Evolutionary conservation across 23 tunicate species (phyloP).

Genomic region (Phallusia fumigata): DNA sequence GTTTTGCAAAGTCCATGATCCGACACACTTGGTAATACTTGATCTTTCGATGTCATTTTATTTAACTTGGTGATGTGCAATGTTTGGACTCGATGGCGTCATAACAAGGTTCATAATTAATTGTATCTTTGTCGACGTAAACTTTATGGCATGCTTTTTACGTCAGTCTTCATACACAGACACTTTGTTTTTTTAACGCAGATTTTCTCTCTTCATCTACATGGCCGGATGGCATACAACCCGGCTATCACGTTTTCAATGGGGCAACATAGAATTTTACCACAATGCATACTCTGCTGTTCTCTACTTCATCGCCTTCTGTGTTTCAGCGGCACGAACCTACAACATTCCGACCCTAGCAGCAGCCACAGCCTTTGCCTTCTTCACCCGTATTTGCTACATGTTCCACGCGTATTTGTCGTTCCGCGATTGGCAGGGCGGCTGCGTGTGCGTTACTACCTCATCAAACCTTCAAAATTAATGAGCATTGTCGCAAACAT

Average conservation of each 20-base stretch:
- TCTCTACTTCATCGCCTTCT: slow-evolving; percentile 67
- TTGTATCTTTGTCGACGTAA: too few relatives aligned
- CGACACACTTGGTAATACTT: too few relatives aligned
- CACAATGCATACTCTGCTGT: slow-evolving; percentile 52
- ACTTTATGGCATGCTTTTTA: too few relatives aligned
- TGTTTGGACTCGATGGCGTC: too few relatives aligned
- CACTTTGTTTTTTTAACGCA: slow-evolving; percentile 43
- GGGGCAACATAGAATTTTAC: slow-evolving; percentile 60
- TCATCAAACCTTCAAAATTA: too few relatives aligned
- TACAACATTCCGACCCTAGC: background rate
- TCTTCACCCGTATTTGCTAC: slow-evolving; percentile 35
- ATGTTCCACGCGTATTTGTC: slow-evolving; percentile 36
- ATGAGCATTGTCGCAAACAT: too few relatives aligned
- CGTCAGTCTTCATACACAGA: too few relatives aligned
- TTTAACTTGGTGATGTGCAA: too few relatives aligned
- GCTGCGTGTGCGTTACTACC: too few relatives aligned
- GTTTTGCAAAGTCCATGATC: too few relatives aligned
- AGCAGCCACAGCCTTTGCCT: slow-evolving; percentile 57
- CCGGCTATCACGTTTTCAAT: slow-evolving; percentile 25
- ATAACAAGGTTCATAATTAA: too few relatives aligned
- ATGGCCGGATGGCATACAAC: slow-evolving; percentile 46
- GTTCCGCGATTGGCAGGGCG: slow-evolving; percentile 38
- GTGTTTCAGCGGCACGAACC: slow-evolving; percentile 40
- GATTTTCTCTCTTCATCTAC: slow-evolving; percentile 50
- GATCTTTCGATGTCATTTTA: too few relatives aligned